Evolutionary conservation across 2,888 invertebrate genomes (phyloP).

Genomic region (Chalcosyrphus nemorum): DNA sequence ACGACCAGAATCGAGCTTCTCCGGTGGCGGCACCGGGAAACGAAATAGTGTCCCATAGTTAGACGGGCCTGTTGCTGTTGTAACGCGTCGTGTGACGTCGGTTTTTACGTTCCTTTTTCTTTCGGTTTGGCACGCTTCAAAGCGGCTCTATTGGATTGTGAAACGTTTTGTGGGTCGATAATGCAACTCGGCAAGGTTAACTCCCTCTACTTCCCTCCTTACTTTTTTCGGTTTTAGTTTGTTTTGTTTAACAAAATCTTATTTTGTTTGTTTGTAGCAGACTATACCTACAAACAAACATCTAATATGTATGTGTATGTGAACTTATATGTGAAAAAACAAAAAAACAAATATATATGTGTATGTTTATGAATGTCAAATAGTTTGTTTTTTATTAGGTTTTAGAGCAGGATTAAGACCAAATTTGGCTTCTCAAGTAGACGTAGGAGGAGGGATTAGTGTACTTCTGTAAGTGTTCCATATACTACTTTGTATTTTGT

Average conservation of each 20-base stretch:
- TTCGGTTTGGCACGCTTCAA: constrained; percentile 56
- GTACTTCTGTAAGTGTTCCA: too few relatives aligned
- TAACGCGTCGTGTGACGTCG: constrained; percentile 18
- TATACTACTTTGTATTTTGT: too few relatives aligned
- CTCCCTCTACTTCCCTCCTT: not conserved
- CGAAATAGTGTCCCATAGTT: constrained; percentile 67
- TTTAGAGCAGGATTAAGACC: too few relatives aligned
- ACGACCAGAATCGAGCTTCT: constrained; percentile 56
- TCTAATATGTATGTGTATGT: constrained; percentile 57
- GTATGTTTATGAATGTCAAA: not conserved
- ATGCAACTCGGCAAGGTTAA: not conserved
- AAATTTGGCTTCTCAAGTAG: too few relatives aligned
- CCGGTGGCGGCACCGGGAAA: constrained; percentile 31
- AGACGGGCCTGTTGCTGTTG: not conserved
- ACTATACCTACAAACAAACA: constrained; percentile 3
- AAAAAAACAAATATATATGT: constrained; percentile 20
- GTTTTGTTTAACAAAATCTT: constrained; percentile 7
- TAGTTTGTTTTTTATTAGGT: too few relatives aligned
- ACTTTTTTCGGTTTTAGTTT: not conserved
- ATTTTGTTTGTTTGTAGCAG: constrained; percentile 24
- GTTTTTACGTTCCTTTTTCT: constrained; percentile 51
- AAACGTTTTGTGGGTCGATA: constrained; percentile 52
- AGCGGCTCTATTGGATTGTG: constrained; percentile 41
- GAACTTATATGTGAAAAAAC: constrained; percentile 48
- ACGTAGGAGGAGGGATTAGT: too few relatives aligned